A percentile compares a stretch with the other conserved stretches of the same genome.
Conservation (phyloP, 2,797 vertebrate genomes). For the Tangara arthus region DNA sequence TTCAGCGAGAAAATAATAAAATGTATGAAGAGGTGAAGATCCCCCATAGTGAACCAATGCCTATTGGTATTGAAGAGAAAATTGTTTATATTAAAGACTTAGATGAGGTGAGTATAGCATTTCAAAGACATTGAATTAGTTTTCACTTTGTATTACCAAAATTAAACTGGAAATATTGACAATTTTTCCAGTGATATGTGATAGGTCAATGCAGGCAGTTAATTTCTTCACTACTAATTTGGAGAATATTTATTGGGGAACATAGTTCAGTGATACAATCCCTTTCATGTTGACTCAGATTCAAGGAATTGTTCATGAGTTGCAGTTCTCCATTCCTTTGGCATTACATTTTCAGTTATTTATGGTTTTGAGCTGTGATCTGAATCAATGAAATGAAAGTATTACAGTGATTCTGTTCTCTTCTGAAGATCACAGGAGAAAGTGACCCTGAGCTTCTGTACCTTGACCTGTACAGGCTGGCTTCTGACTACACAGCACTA, state of each 20-base stretch:
- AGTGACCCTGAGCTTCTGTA: background rate
- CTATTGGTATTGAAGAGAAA: slow-evolving; percentile 90
- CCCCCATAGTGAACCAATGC: slow-evolving; percentile 89
- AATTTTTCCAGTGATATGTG: background rate
- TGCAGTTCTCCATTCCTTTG: background rate
- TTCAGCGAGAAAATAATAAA: slow-evolving; percentile 90
- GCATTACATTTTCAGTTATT: background rate
- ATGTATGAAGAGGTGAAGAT: slow-evolving; percentile 95
- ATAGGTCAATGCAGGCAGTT: background rate
- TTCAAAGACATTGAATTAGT: background rate
- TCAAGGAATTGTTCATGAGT: background rate
- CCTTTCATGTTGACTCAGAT: background rate
- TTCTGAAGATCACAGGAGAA: background rate
- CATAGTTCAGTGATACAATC: background rate
- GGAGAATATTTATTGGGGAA: background rate
- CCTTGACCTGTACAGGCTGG: background rate
- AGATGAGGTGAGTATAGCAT: slow-evolving; percentile 85
- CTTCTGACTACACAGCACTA: background rate
- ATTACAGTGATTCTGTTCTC: background rate
- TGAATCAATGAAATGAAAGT: background rate
- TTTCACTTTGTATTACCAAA: background rate
- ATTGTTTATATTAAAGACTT: slow-evolving; percentile 90
- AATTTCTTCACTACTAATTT: background rate
- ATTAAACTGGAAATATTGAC: background rate
- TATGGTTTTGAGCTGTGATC: background rate